Evolutionary conservation across 2,797 vertebrate genomes (phyloP).

Genomic region (Danio albolineatus): DNA sequence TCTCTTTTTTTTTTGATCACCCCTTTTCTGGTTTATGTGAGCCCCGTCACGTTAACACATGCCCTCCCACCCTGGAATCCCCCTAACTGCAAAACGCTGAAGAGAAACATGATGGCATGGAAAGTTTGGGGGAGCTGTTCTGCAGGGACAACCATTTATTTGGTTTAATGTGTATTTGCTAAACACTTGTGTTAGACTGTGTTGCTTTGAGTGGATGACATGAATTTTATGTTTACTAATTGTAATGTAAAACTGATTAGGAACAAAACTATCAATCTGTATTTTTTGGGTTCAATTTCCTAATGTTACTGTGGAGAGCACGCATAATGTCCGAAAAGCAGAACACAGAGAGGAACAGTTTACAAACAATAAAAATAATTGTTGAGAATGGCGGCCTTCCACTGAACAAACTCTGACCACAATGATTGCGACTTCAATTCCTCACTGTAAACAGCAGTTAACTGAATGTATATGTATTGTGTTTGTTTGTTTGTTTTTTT

Average conservation of each 20-base stretch:
- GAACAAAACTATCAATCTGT: background rate
- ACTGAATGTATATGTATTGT: background rate
- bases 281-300: background rate
- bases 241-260: background rate
- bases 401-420: background rate
- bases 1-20: constrained; percentile 45
- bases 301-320: background rate
- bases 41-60: constrained; percentile 25
- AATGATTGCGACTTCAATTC: background rate
- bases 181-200: constrained; percentile 3
- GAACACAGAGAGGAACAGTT: background rate
- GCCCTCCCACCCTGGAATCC: constrained; percentile 43
- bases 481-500: background rate
- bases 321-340: background rate
- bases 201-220: background rate
- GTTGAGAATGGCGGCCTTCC: background rate
- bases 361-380: background rate
- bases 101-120: constrained; percentile 29
- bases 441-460: background rate
- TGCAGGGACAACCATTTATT: constrained; percentile 22
- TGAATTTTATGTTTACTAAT: background rate
- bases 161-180: background rate
- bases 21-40: constrained; percentile 52
- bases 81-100: constrained; percentile 42
- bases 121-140: constrained; percentile 38